These are phyloP conservation scores for Bombus breviceps DNA, from an alignment of 1,140 invertebrate species.

Conservation along the genomic window DNA sequence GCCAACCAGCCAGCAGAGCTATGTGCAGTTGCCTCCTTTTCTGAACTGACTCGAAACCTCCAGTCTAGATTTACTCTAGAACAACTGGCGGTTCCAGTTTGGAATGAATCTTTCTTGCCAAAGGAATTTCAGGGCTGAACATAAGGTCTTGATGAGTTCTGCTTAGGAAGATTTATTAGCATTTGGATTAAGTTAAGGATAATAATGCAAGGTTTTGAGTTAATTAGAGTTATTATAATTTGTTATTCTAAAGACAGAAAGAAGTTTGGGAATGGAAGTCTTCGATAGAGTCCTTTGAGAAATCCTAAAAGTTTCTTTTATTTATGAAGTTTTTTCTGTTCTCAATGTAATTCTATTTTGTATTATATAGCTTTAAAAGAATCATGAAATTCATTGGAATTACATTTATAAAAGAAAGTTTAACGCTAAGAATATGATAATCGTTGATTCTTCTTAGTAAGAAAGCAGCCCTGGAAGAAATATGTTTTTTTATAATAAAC, in stretches of 20 bases:
- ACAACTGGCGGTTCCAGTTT: neutral
- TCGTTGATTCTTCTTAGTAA: neutral
- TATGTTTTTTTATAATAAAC: conserved; percentile 22
- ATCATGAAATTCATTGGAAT: neutral
- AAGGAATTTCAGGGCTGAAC: neutral
- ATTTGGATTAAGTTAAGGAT: neutral
- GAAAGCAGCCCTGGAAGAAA: neutral
- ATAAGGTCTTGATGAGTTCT: neutral
- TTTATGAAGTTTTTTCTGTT: neutral
- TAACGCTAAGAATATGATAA: neutral
- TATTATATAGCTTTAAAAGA: neutral
- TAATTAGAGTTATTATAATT: neutral
- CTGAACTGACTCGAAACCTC: conserved; percentile 86
- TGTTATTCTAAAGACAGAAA: neutral
- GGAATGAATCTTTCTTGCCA: neutral
- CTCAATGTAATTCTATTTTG: neutral
- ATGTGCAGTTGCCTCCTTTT: conserved; percentile 89
- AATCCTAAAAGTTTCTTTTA: neutral
- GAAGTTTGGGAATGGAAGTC: neutral
- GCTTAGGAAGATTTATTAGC: neutral
- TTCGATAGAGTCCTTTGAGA: neutral
- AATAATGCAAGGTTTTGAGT: neutral
- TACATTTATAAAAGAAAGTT: neutral
- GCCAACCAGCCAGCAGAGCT: conserved; percentile 84
- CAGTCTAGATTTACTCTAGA: conserved; percentile 64